Evolutionary conservation across 2,888 invertebrate species (phyloP).

Genomic region (Ceramica pisi): DNA sequence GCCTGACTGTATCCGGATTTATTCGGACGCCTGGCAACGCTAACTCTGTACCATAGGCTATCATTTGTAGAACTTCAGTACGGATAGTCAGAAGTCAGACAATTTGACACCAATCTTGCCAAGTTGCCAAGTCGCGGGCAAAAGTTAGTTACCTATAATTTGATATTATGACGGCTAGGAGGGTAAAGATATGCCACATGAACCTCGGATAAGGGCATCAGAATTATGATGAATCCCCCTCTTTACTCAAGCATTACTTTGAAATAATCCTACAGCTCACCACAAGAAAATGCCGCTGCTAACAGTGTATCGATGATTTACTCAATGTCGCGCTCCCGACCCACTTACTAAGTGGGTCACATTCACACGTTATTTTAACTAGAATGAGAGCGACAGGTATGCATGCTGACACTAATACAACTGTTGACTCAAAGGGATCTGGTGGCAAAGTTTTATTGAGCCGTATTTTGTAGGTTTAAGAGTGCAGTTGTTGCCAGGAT

Average conservation of each 20-base stretch:
- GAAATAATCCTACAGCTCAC: conserved; percentile 12
- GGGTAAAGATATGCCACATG: neutral
- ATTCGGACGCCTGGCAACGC: too few relatives aligned
- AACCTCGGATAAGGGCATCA: neutral
- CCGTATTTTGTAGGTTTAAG: conserved; percentile 32
- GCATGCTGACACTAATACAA: conserved; percentile 21
- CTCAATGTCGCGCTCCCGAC: conserved; percentile 56
- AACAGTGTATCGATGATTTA: conserved; percentile 51
- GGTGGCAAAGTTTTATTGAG: conserved; percentile 26
- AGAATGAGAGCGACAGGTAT: conserved; percentile 51
- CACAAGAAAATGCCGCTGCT: conserved; percentile 20
- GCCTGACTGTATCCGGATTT: too few relatives aligned
- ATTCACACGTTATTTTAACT: conserved; percentile 55
- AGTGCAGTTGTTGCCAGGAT: conserved; percentile 15
- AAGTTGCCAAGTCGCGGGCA: too few relatives aligned
- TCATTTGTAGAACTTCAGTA: too few relatives aligned
- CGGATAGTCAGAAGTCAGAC: too few relatives aligned
- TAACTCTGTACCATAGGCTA: too few relatives aligned
- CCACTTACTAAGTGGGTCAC: conserved; percentile 61
- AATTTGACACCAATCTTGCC: too few relatives aligned
- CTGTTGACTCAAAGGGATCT: conserved; percentile 19
- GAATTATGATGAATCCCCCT: neutral
- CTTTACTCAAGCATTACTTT: neutral
- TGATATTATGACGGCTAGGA: too few relatives aligned
- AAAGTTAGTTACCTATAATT: too few relatives aligned